phyloP scores from a whole-genome alignment of 1,140 invertebrate species.

The Caenorhabditis briggsae region DNA sequence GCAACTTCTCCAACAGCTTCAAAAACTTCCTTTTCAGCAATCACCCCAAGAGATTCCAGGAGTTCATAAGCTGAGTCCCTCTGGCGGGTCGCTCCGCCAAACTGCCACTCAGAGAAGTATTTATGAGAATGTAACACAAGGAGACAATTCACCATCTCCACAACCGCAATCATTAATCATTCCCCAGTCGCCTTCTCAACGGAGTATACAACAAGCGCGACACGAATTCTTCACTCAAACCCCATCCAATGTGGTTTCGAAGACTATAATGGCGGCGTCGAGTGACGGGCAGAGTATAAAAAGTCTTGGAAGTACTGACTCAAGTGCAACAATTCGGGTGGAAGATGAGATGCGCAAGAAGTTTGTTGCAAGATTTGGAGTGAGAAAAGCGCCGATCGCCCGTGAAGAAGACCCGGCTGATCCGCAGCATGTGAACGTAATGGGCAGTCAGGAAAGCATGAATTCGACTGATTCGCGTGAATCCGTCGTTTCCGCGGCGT shows the following conservation, averaged over 20 bases:
- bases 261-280: constrained; percentile 51
- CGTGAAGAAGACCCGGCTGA: constrained; percentile 56
- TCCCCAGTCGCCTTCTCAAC: not conserved
- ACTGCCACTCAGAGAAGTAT: constrained; percentile 35
- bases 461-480: constrained; percentile 53
- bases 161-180: constrained; percentile 40
- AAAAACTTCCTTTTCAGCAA: constrained; percentile 6
- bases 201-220: not conserved
- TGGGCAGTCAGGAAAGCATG: constrained; percentile 51
- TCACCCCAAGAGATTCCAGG: constrained; percentile 1
- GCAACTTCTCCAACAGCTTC: constrained; percentile 32
- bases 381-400: constrained; percentile 56
- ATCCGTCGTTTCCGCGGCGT: constrained; percentile 56
- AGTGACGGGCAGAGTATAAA: constrained; percentile 34
- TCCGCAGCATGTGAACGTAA: constrained; percentile 26
- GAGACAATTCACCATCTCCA: not conserved
- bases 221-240: constrained; percentile 39
- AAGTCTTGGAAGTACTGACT: constrained; percentile 32
- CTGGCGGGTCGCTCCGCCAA: not conserved
- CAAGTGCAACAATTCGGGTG: constrained; percentile 6
- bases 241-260: constrained; percentile 8
- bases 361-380: constrained; percentile 60
- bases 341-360: constrained; percentile 59
- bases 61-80: constrained; percentile 25
- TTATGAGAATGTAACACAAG: constrained; percentile 42